Conservation (phyloP, 2,113 vertebrate species). For the Cyrtonyx montezumae region DNA sequence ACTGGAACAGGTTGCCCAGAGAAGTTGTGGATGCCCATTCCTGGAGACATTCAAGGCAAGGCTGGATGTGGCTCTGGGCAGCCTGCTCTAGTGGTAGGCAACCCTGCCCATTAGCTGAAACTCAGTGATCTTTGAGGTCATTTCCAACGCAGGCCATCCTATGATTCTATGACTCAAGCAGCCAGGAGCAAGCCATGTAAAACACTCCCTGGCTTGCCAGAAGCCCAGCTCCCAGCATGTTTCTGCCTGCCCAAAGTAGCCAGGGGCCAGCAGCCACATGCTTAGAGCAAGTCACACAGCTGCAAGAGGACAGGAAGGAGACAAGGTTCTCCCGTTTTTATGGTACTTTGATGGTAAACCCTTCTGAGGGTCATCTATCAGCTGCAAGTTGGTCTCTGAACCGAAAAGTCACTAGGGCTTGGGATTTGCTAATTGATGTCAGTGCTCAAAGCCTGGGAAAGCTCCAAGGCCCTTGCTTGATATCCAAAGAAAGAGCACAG, state of each 20-base stretch:
- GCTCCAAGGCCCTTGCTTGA: neutral
- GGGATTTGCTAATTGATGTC: neutral
- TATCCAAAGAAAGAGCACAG: neutral
- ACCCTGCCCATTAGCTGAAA: too few relatives aligned
- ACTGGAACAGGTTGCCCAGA: too few relatives aligned
- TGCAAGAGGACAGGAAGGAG: neutral
- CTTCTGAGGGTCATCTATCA: neutral
- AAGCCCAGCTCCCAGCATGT: neutral
- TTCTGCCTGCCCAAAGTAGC: rapidly evolving
- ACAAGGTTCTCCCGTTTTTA: neutral
- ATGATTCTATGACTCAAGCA: neutral
- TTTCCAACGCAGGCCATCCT: too few relatives aligned
- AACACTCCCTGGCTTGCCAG: neutral
- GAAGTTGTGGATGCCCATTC: too few relatives aligned
- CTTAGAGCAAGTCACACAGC: neutral
- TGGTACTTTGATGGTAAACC: neutral
- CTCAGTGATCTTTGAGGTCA: too few relatives aligned
- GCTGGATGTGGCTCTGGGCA: too few relatives aligned
- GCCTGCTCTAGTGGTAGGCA: too few relatives aligned
- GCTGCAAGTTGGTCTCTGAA: neutral
- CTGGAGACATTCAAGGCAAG: too few relatives aligned
- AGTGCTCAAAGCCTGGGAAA: neutral
- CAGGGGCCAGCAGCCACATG: neutral
- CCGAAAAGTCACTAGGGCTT: neutral
- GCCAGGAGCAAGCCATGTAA: rapidly evolving